phyloP scores from a whole-genome alignment of 2,113 vertebrate species.

The Gallinago jamesoni region DNA sequence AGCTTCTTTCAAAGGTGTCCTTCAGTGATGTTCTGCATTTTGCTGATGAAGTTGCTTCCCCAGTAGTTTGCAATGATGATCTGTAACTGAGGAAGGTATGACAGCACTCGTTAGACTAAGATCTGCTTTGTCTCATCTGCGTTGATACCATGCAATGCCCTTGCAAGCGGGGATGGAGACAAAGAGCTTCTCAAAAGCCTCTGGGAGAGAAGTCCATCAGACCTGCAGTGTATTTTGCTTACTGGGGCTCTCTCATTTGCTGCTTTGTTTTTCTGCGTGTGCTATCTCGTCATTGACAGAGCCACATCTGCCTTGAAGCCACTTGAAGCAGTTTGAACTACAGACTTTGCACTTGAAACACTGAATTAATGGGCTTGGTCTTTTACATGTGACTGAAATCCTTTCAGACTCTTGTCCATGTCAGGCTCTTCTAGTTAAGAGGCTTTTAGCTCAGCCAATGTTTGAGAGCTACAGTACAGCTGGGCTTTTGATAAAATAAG shows the following conservation, averaged over 20 bases:
- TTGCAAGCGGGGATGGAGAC: not conserved
- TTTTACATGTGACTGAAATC: not conserved
- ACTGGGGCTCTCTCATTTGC: not conserved
- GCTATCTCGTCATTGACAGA: not conserved
- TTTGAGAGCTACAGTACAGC: not conserved
- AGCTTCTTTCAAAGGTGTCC: not conserved
- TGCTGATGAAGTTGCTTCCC: not conserved
- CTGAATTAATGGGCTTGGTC: not conserved
- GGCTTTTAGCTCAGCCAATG: not conserved
- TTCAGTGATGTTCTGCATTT: not conserved
- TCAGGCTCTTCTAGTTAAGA: not conserved
- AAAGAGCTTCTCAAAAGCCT: not conserved
- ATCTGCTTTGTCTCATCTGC: not conserved
- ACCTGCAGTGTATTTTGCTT: not conserved
- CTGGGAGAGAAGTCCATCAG: not conserved
- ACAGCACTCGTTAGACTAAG: not conserved
- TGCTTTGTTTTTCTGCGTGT: not conserved
- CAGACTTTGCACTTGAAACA: not conserved
- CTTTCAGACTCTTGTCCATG: not conserved
- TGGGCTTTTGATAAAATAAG: not conserved
- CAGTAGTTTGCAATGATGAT: not conserved
- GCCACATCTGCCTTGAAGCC: not conserved
- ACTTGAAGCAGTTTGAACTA: not conserved
- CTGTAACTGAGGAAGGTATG: not conserved
- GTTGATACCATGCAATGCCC: not conserved